A percentile compares a stretch with the other conserved stretches of the same genome.
These are phyloP conservation scores for Therioaphis trifolii DNA, from an alignment of 2,888 invertebrate species.

Conservation along the genomic window DNA sequence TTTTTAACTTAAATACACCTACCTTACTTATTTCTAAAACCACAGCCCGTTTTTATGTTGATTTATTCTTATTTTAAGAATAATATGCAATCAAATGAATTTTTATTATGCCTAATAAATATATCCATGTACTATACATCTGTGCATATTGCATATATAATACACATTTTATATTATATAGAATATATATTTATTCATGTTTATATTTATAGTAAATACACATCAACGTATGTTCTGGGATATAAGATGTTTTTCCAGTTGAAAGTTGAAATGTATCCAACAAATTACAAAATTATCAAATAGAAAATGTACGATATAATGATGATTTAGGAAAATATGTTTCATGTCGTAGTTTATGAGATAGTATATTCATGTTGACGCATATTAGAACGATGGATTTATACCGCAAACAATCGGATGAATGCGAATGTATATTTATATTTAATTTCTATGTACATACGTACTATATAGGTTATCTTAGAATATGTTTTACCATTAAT, in stretches of 20 bases:
- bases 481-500: background rate
- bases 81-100: conserved; percentile 33
- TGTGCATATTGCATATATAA: background rate
- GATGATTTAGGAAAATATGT: background rate
- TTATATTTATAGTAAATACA: background rate
- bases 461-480: background rate
- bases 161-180: background rate
- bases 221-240: background rate
- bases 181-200: background rate
- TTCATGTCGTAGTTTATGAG: background rate
- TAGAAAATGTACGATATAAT: no score
- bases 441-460: background rate
- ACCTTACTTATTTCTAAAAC: conserved; percentile 52
- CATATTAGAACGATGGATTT: background rate
- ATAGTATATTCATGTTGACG: background rate
- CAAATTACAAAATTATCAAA: background rate
- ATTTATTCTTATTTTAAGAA: conserved; percentile 10
- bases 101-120: conserved; percentile 34
- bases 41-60: conserved; percentile 52
- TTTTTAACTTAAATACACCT: conserved; percentile 6
- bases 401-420: background rate
- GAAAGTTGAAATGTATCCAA: background rate
- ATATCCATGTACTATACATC: background rate
- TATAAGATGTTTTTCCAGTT: background rate
- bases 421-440: background rate